Base-by-base conservation (phyloP, 2,888 invertebrate genomes). In the Drosophila borborema region DNA sequence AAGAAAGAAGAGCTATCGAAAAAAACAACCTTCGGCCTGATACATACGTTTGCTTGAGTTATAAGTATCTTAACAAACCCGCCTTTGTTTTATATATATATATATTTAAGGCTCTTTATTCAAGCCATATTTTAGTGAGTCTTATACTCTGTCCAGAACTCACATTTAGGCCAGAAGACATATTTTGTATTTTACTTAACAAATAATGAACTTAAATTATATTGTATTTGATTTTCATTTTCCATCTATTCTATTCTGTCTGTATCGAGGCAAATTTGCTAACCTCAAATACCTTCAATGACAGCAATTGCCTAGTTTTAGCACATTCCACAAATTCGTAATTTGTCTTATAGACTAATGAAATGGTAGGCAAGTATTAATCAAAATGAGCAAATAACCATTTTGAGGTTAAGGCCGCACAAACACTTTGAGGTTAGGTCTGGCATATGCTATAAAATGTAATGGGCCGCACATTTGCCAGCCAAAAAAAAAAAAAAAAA, bases 341-440 rank as follows among this genome's bases (percentile, higher is more conserved):
- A 46, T 59, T 48, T 31, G 1, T 31, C 18, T 28, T 38, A 28
- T 20, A 6, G 7, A 2, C 23, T 3, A 20, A 38, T 53, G 16
- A 23, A 23, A 18, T 18, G 31, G 10, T 43, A 10, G 9, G 18
- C 46, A 28, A 28, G 48, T 46, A 65, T 62, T 48, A 51, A 75
- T 63, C 70, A 70, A 63, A 65, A 45, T n/a, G 40, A 9, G 36
- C 64, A 23, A 58, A 64, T 53, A 46, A 55, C 56, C 40, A 67
- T 81, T 81, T 66, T 48, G 64, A 48, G 67, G 67, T 69, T 56
- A 56, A 9, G 56, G n/a, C 59, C 59, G 43, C 51, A 41, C 48
- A 74, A 66, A 70, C 76, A 64, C 64, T 84, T 86, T 79, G 84
- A 86, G 84, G 80, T 81, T 84, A 69, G 68, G 58, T 53, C 40